phyloP scores from a whole-genome alignment of 1,140 invertebrate species.

The Bombus picipes region DNA sequence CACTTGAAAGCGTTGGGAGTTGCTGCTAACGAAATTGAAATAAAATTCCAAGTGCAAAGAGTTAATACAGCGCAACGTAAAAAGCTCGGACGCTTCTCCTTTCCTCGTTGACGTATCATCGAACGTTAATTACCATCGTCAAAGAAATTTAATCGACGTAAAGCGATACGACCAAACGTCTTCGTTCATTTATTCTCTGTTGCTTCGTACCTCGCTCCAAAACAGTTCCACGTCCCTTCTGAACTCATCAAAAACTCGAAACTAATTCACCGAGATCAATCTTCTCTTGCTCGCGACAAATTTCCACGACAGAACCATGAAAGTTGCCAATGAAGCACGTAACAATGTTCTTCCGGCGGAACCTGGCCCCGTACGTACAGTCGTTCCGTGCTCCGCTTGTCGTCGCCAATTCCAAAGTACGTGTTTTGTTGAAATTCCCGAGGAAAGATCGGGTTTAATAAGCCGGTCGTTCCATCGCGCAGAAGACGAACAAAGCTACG shows the following conservation, averaged over 20 bases:
- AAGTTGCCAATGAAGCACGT: background rate
- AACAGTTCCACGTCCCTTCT: background rate
- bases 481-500: background rate
- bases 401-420: background rate
- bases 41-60: no score
- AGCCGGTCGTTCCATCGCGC: slow-evolving; percentile 6
- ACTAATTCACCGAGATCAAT: background rate
- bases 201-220: background rate
- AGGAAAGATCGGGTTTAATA: slow-evolving; percentile 25
- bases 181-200: background rate
- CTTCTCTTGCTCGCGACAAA: background rate
- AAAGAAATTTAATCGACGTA: background rate
- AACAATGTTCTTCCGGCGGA: background rate
- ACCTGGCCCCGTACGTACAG: no score
- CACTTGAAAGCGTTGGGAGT: no score
- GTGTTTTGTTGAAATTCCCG: background rate
- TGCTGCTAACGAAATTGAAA: no score
- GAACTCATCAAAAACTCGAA: background rate
- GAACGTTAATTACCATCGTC: no score
- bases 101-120: no score
- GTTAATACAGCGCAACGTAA: no score
- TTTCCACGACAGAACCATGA: background rate
- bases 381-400: background rate
- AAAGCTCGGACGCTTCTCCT: no score
- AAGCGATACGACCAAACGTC: background rate